Evolutionary conservation across 2,113 vertebrate genomes (phyloP).

Genomic region (Odocoileus virginianus): DNA sequence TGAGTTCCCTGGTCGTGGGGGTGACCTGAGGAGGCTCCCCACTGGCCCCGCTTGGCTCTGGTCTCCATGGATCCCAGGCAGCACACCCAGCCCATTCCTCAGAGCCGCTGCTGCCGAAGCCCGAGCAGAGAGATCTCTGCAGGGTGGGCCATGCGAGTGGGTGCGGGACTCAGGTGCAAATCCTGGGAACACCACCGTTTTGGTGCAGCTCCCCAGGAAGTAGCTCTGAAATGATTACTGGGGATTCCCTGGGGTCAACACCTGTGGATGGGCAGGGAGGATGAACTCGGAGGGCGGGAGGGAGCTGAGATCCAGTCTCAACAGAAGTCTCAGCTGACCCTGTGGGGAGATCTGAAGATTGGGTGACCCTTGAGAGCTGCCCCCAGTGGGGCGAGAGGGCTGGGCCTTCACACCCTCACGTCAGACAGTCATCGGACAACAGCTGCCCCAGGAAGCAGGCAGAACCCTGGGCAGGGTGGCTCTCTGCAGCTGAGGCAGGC

Average conservation of each 20-base stretch:
- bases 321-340: background rate
- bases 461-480: background rate
- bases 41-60: background rate
- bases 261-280: background rate
- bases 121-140: background rate
- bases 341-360: background rate
- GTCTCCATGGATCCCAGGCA: background rate
- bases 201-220: background rate
- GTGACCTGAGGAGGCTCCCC: background rate
- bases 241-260: too few relatives aligned
- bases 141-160: accelerated
- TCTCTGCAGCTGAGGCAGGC: background rate
- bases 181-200: background rate
- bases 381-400: background rate
- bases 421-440: background rate
- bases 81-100: background rate
- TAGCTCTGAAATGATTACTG: background rate
- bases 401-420: background rate
- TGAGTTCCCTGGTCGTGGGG: background rate
- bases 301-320: background rate
- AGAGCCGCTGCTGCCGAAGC: background rate
- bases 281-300: background rate
- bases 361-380: background rate
- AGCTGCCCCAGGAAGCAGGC: background rate
- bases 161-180: background rate